Conservation (phyloP, 2,113 vertebrate species). For the Ptyas mucosa region DNA sequence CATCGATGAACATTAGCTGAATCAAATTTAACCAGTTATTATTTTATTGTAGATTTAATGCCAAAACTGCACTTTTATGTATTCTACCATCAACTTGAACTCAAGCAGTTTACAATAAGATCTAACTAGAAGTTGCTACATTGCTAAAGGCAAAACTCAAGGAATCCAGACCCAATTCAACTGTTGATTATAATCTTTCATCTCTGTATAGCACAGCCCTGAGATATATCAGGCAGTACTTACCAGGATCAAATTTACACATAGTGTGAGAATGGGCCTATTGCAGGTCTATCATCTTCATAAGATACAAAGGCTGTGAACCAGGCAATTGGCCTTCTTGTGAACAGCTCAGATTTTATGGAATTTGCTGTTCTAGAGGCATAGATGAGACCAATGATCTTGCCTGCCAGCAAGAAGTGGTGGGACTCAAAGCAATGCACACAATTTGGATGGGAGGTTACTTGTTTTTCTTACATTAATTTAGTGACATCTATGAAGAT, state of each 20-base stretch:
- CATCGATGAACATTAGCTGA: neutral
- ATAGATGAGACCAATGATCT: neutral
- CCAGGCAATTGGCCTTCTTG: neutral
- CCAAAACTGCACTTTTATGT: neutral
- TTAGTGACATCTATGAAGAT: neutral
- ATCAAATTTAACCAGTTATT: neutral
- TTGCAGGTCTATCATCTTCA: neutral
- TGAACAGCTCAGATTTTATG: neutral
- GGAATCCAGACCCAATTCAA: neutral
- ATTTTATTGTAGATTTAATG: neutral
- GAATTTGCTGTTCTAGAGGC: neutral
- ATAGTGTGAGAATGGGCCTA: neutral
- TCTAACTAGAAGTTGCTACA: neutral
- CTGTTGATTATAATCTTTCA: neutral
- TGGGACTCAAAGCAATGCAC: neutral
- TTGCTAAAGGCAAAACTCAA: neutral
- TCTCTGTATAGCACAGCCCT: neutral
- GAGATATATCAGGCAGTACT: neutral
- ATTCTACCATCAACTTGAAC: neutral
- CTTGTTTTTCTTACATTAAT: neutral
- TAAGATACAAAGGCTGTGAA: neutral
- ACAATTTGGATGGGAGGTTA: neutral
- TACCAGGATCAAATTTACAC: neutral
- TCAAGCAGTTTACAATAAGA: neutral
- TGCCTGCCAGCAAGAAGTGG: neutral